Base-by-base conservation (phyloP, 2,888 invertebrate species). In the Drosophila pegasa region DNA sequence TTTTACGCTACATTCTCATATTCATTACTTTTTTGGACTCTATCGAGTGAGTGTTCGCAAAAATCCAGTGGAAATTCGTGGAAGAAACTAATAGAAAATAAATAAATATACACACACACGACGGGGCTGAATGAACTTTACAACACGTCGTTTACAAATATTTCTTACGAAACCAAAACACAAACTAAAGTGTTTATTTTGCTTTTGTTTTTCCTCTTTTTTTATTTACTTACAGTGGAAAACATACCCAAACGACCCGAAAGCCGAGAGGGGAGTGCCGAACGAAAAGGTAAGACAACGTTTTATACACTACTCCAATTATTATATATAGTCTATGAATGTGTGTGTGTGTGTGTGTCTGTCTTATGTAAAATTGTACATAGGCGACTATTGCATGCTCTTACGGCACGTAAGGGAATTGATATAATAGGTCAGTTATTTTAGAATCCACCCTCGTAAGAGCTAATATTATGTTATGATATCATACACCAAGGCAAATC, bases 261-360 rank as follows among this genome's bases (percentile, higher is more conserved):
- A 78, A 92, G 91, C 81, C 92, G 92, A 69, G 92, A 92, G 84
- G 91, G 91, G 67, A 92, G 92, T 72, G 89, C 89, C 75, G 92
- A 92, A 80, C 88, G 91, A 80, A 92, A 91, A 92, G 89, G 92
- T 92, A 82, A 81, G n/a, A 40, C 38, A 41, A n/a, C 50, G 31
- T 48, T 54, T 64, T 60, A 56, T 76, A 63, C 67, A 61, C 75
- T 63, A 58, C 62, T 65, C 51, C 45, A 45, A 63, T 64, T 47
- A 64, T 38, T 38, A 38, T 38, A 20, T 12, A 35, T 22, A 1
- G 12, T 20, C 16, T 5, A 7, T 27, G n/a, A 6, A 8, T 51
- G 14, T 18, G n/a, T 40, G 1, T 33, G 10, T 37, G 20, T 58
- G 18, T 47, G 33, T 20, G 45, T 59, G 18, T 50, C 22, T 60